Evolutionary conservation across 1,140 invertebrate genomes (phyloP), one percentile per base, ranked within the genome.

Genomic region (Littorina saxatilis): DNA sequence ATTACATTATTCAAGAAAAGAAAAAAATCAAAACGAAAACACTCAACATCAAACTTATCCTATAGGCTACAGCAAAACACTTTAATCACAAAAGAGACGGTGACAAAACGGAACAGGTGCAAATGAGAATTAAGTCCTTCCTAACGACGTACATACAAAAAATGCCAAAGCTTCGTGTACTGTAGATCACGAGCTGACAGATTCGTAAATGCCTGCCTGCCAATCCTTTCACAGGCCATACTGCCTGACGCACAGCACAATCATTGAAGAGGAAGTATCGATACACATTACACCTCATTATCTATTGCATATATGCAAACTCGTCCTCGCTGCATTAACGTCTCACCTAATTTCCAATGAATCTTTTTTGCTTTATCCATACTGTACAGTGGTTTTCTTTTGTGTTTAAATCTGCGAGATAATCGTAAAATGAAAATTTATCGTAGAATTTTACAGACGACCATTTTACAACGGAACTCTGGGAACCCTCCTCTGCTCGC

Each of bases 381-480:
- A 39, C 35, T 68, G 66, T 15, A 39, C 66, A 39, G 17, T 39
- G 13, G 20, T 23, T 39, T 39, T 20, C 66, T 20, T 32, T 11
- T 11, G 20, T 5, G 35, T 35, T 23, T 20, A 20, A 76, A 17
- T 52, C 11, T n/a, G 11, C 37, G 66, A 23, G 43, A 4, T 17
- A 61, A 55, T 78, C 35, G 74, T 47, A 78, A 78, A 78, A 78
- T 61, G 55, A 78, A 78, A 78, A 78, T 78, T 78, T 78, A 78
- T 78, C 76, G 40, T n/a, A 63, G 70, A 73, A 73, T 32, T 73
- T 73, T 40, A 78, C 76, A 78, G 76, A 78, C 76, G 76, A 78
- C 76, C 76, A 78, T 78, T 20, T 78, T 78, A 78, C 76, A 78
- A 78, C 76, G 76, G 76, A 78, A 78, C 76, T 63, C 76, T 78